A percentile compares a stretch with the other conserved stretches of the same genome.
These are phyloP conservation scores for Ciconia nigra DNA, from an alignment of 2,797 vertebrate species.

Conservation along the genomic window DNA sequence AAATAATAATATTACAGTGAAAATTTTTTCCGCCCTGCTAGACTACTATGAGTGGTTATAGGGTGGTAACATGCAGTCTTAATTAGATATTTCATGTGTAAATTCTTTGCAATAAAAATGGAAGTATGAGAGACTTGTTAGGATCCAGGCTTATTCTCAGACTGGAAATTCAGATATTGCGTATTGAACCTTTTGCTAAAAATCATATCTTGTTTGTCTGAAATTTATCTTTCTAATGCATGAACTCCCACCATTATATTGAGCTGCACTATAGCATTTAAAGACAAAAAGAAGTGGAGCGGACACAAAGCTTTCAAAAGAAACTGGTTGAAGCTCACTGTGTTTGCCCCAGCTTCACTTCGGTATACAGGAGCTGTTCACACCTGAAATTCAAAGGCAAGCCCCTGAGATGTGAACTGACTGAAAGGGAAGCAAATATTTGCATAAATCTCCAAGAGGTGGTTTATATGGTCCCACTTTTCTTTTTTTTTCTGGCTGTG, in stretches of 20 bases:
- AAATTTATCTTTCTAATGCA: background rate
- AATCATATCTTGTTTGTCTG: background rate
- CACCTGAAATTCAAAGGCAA: background rate
- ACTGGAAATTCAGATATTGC: background rate
- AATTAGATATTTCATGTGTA: background rate
- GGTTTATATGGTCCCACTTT: background rate
- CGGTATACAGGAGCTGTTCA: background rate
- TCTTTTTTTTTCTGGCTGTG: background rate
- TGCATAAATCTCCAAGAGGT: background rate
- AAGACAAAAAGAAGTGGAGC: background rate
- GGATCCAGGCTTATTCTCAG: background rate
- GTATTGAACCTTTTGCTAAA: background rate
- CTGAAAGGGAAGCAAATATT: background rate
- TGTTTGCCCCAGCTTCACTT: background rate
- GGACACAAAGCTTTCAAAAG: background rate
- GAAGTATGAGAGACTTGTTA: accelerated
- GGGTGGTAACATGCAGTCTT: background rate
- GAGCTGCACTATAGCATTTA: background rate
- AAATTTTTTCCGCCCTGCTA: background rate
- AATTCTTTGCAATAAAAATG: background rate
- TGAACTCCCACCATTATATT: background rate
- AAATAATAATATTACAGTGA: background rate
- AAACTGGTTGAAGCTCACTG: background rate
- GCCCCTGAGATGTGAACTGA: background rate
- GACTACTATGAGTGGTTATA: background rate